These are phyloP conservation scores for Gallinago media DNA, from an alignment of 2,113 vertebrate genomes.

Conservation along the genomic window DNA sequence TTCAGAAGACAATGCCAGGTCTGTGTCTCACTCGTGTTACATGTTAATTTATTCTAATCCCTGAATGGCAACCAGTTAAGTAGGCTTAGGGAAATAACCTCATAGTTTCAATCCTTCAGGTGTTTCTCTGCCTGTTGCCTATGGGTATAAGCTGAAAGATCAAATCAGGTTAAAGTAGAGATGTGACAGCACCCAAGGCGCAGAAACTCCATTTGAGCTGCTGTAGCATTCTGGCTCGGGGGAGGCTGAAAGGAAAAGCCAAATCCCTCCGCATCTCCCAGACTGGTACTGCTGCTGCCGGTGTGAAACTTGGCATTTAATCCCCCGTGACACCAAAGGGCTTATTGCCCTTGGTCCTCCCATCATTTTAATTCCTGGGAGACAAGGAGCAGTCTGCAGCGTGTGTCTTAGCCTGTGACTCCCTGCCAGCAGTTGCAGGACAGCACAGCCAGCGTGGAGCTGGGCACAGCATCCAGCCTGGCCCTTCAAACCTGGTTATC, in stretches of 20 bases:
- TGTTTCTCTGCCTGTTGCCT: not conserved
- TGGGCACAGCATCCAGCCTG: not conserved
- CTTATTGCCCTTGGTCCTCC: not conserved
- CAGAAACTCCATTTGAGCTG: not conserved
- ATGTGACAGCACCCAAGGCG: not conserved
- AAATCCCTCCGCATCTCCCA: not conserved
- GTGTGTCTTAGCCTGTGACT: not conserved
- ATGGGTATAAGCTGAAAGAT: not conserved
- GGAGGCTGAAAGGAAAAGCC: not conserved
- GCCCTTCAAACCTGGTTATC: not conserved
- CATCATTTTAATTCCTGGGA: not conserved
- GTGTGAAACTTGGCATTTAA: not conserved
- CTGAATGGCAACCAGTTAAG: not conserved
- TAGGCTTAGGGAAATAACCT: not conserved
- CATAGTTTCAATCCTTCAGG: not conserved
- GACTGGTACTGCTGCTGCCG: not conserved
- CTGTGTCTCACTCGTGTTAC: not conserved
- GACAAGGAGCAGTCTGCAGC: not conserved
- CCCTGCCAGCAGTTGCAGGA: not conserved
- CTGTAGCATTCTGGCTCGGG: not conserved
- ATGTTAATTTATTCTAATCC: not conserved
- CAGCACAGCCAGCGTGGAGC: not conserved
- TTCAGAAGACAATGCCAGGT: not conserved
- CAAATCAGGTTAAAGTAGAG: not conserved
- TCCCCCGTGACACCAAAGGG: not conserved